These are phyloP conservation scores for Lordiphosa collinella DNA, from an alignment of 1,140 invertebrate genomes.

Conservation along the genomic window DNA sequence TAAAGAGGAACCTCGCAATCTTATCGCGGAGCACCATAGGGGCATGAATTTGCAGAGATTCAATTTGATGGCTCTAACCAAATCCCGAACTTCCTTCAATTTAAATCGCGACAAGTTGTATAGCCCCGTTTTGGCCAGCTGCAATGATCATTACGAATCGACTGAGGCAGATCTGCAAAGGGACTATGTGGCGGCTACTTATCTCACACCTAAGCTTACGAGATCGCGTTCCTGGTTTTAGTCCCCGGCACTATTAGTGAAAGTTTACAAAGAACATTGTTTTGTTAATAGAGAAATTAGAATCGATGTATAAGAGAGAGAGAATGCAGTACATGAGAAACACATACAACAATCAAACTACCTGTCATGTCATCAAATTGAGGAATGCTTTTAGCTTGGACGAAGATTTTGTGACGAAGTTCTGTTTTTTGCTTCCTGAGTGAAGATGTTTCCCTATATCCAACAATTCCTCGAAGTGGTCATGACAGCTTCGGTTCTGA, in stretches of 20 bases:
- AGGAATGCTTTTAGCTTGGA: slow-evolving; percentile 66
- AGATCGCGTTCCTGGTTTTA: slow-evolving; percentile 19
- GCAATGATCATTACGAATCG: not conserved
- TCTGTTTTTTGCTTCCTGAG: slow-evolving; percentile 35
- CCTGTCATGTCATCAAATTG: slow-evolving; percentile 36
- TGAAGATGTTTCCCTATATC: no score
- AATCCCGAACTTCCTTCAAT: slow-evolving; percentile 23
- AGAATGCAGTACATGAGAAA: not conserved
- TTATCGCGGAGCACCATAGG: no score
- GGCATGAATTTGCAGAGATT: slow-evolving; percentile 6
- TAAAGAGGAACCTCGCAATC: not conserved
- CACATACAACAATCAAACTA: slow-evolving; percentile 23
- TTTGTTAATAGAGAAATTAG: slow-evolving; percentile 17
- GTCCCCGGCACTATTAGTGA: slow-evolving; percentile 29
- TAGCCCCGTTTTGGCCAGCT: not conserved
- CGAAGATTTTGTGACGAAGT: slow-evolving; percentile 45
- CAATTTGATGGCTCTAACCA: slow-evolving; percentile 16
- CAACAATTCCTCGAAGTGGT: no score
- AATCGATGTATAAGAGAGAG: not conserved
- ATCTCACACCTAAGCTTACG: slow-evolving; percentile 4
- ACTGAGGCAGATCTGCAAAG: not conserved
- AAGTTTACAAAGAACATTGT: slow-evolving; percentile 30
- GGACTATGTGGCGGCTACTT: not conserved
- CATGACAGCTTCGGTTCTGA: no score
- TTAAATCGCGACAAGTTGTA: slow-evolving; percentile 24